Percentiles rank a stretch among this genome's conserved stretches.
These are phyloP conservation scores for Panzeria rudis DNA, from an alignment of 2,888 invertebrate genomes.

Conservation along the genomic window DNA sequence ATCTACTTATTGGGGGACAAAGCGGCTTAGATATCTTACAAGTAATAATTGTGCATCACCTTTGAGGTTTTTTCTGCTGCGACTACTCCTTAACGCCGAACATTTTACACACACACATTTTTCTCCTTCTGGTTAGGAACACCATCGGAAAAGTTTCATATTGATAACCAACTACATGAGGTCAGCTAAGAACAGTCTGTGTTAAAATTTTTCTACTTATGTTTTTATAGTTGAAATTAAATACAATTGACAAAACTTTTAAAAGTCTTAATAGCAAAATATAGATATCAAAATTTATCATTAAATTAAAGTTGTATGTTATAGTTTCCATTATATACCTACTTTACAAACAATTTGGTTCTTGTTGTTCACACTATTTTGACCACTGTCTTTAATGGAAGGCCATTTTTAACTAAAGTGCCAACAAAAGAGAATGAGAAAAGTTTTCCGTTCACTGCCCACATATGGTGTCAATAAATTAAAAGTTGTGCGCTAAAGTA, in stretches of 20 bases:
- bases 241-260: not conserved
- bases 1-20: too few species aligned
- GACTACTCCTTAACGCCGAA: too few species aligned
- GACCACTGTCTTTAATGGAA: constrained; percentile 12
- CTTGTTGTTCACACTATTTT: not conserved
- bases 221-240: too few species aligned
- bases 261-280: not conserved
- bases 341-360: not conserved
- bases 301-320: not conserved
- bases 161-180: not conserved
- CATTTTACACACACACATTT: too few species aligned
- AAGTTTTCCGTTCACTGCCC: constrained; percentile 72
- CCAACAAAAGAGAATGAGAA: constrained; percentile 47
- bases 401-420: constrained; percentile 16
- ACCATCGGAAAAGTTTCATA: not conserved
- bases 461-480: constrained; percentile 83
- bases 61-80: too few species aligned
- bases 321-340: not conserved
- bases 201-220: not conserved
- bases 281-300: too few species aligned
- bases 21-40: too few species aligned
- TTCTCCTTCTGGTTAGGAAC: too few species aligned
- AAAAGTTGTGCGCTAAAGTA: constrained; percentile 77
- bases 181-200: not conserved
- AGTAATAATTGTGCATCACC: too few species aligned